Conservation (phyloP, 2,113 vertebrate genomes). For the Hippolais icterina region DNA sequence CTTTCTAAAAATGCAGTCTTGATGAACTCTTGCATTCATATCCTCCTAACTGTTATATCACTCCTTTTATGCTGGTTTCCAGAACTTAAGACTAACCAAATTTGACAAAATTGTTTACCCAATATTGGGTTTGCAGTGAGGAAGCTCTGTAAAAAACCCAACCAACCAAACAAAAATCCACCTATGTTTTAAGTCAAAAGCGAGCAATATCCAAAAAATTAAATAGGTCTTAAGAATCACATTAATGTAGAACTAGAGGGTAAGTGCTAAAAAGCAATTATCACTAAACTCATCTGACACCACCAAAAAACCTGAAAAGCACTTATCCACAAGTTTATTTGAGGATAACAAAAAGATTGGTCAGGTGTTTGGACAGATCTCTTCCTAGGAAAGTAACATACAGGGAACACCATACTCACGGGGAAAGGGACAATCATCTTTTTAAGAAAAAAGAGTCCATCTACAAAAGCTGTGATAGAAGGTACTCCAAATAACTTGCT, state of each 20-base stretch:
- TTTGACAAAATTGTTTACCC: not conserved
- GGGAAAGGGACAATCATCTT: not conserved
- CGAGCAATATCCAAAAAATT: not conserved
- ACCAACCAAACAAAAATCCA: not conserved
- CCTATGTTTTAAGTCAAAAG: not conserved
- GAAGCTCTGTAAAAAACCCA: not conserved
- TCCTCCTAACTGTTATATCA: not conserved
- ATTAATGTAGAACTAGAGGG: not conserved
- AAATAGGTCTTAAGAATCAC: not conserved
- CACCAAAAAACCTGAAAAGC: not conserved
- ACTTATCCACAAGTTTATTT: not conserved
- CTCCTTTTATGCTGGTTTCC: not conserved
- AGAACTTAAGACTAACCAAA: not conserved
- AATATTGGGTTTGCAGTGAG: not conserved
- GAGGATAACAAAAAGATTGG: not conserved
- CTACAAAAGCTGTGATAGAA: not conserved
- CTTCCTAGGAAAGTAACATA: not conserved
- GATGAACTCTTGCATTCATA: not conserved
- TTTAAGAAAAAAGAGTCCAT: not conserved
- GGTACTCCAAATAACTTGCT: not conserved
- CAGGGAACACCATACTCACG: not conserved
- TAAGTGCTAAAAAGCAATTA: not conserved
- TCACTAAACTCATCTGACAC: not conserved
- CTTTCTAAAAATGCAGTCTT: not conserved
- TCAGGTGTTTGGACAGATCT: not conserved